Base-by-base conservation (phyloP, 1,140 invertebrate species). In the Zophobas morio region DNA sequence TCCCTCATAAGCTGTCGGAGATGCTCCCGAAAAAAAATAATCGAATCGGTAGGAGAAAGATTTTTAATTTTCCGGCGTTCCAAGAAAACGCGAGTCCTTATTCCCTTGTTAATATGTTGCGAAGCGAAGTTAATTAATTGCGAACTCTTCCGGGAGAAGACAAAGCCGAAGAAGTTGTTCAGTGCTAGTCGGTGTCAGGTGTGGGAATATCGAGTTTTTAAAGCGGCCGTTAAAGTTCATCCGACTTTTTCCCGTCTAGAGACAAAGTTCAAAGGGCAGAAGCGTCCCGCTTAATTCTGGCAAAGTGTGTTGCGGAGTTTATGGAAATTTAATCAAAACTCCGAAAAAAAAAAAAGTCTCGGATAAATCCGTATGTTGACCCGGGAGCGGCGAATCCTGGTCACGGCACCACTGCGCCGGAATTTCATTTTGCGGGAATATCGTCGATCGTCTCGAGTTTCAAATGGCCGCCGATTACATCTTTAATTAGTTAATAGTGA, bases 321-420 rank as follows among this genome's bases (percentile, higher is more conserved):
- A 70, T 70, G 66, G 39, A 70, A 36, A 70, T 70, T 46, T 42
- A 70, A 49, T 70, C 46, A 70, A 70, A 70, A 70, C 6, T 47
- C n/a, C 1, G 39, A 20, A 20, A 20, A 20, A 20, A 20, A 20
- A 20, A 20, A 20, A 20, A 20, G 34, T 56, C 53, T 4, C 53
- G 53, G 3, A 56, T 56, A 56, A 56, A 56, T 56, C 34, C 3
- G 4, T 4, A 56, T n/a, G 34, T 49, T 49, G 34, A 56, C 53
- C 53, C 34, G 34, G 20, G 5, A 56, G 20, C 42, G 42, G 3
- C 42, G 42, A 8, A 46, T 46, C 42, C 42, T 8, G 42, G 42
- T 20, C 20, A 20, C 20, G 20, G 20, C 20, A 20, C 20, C 20
- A 20, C 20, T 20, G 20, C 20, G 20, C 20, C 20, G 51, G 4